Percentiles rank a stretch among this genome's conserved stretches.
Evolutionary conservation across 2,113 vertebrate genomes (phyloP).

Genomic region (Grammomys surdaster): DNA sequence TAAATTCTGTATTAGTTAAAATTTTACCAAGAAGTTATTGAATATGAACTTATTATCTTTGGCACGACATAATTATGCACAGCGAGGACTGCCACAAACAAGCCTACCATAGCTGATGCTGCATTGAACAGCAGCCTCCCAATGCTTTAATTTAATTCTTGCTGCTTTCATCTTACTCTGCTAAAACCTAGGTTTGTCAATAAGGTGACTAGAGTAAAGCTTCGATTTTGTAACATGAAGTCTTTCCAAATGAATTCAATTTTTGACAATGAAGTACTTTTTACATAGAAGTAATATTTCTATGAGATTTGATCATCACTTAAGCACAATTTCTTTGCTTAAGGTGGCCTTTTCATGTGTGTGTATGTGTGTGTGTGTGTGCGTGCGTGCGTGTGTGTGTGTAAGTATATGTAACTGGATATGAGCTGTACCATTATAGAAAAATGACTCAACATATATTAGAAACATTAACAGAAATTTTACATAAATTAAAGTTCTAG

Average conservation of each 20-base stretch:
- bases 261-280: neutral
- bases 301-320: neutral
- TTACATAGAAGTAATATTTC: neutral
- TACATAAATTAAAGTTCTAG: neutral
- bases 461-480: neutral
- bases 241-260: neutral
- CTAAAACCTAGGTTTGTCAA: neutral
- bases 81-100: neutral
- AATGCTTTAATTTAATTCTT: conserved; percentile 24
- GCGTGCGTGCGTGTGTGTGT: neutral
- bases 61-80: neutral
- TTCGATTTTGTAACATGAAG: neutral
- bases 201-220: neutral
- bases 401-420: neutral
- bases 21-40: neutral
- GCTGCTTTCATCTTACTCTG: neutral
- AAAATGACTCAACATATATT: neutral
- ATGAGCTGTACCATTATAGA: neutral
- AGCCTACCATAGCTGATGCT: neutral
- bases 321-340: neutral
- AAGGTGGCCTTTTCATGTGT: neutral
- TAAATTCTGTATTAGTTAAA: neutral
- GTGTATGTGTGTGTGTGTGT: no score
- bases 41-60: neutral
- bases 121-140: neutral